Evolutionary conservation across 2,888 invertebrate genomes (phyloP).

Genomic region (Perizoma flavofasciatum): DNA sequence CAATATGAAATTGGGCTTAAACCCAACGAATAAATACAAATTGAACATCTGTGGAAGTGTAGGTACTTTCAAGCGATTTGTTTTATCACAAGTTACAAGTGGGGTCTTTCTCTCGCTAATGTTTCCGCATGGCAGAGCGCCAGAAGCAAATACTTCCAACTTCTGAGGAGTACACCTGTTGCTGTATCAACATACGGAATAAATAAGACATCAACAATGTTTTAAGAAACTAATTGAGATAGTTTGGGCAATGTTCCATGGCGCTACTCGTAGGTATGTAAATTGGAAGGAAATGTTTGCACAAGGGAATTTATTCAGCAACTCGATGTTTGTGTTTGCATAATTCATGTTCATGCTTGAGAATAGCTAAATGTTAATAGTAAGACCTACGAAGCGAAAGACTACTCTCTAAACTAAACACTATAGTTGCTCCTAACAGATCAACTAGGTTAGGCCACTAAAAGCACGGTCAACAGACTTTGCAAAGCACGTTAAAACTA

Average conservation of each 20-base stretch:
- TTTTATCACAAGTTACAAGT: slow-evolving; percentile 17
- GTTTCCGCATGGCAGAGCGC: slow-evolving; percentile 22
- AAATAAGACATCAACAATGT: slow-evolving; percentile 6
- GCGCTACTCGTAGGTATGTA: slow-evolving; percentile 16
- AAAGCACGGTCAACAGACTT: no score
- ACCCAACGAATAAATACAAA: background rate
- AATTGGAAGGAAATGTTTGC: slow-evolving; percentile 22
- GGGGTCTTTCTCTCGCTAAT: slow-evolving; percentile 9
- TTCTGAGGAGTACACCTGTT: slow-evolving; percentile 17
- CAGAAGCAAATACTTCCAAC: slow-evolving; percentile 12
- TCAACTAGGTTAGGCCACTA: no score
- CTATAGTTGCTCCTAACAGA: no score
- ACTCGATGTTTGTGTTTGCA: slow-evolving; percentile 22
- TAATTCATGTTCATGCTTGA: slow-evolving; percentile 20
- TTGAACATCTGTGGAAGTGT: slow-evolving; percentile 4
- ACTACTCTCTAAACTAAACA: no score
- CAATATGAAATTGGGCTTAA: background rate
- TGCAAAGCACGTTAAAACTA: no score
- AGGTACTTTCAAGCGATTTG: slow-evolving; percentile 12
- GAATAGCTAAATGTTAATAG: slow-evolving; percentile 2
- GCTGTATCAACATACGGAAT: slow-evolving; percentile 12
- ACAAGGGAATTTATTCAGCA: slow-evolving; percentile 23
- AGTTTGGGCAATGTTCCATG: slow-evolving; percentile 17
- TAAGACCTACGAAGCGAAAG: no score
- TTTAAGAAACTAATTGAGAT: slow-evolving; percentile 13